A percentile compares a stretch with the other conserved stretches of the same genome.
Evolutionary conservation across 2,888 invertebrate species (phyloP).

Genomic region (Melolontha melolontha): DNA sequence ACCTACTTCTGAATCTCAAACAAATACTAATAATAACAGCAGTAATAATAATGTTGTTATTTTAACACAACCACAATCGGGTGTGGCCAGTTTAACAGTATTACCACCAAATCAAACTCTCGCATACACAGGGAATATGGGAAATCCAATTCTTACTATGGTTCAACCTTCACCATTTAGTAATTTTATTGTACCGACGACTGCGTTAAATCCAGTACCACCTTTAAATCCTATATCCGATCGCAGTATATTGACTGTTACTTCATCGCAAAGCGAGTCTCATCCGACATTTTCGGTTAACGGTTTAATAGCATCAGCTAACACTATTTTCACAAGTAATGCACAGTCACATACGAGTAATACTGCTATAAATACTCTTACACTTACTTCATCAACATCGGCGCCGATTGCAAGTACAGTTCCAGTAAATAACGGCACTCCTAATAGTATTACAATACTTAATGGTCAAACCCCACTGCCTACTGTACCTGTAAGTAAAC

Average conservation of each 20-base stretch:
- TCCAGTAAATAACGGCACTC: not conserved
- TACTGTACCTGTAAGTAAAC: constrained; percentile 41
- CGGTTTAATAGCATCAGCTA: constrained; percentile 15
- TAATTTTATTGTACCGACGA: constrained; percentile 38
- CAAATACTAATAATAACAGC: constrained; percentile 21
- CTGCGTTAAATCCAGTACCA: constrained; percentile 27
- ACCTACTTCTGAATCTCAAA: constrained; percentile 38
- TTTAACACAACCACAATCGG: constrained; percentile 48
- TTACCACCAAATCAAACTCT: constrained; percentile 55
- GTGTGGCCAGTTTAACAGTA: constrained; percentile 45
- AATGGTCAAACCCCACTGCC: constrained; percentile 35
- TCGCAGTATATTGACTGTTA: not conserved
- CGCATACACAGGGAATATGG: constrained; percentile 49
- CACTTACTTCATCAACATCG: constrained; percentile 17
- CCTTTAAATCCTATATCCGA: constrained; percentile 28
- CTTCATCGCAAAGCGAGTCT: constrained; percentile 3
- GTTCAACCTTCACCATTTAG: constrained; percentile 48
- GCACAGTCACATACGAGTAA: not conserved
- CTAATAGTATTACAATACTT: constrained; percentile 35
- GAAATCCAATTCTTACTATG: constrained; percentile 54
- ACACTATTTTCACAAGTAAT: not conserved
- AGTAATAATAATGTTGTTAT: constrained; percentile 45
- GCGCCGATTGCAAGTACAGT: constrained; percentile 27
- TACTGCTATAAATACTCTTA: not conserved
- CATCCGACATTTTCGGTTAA: constrained; percentile 5